phyloP scores from a whole-genome alignment of 2,113 vertebrate genomes.

The Noctilio leporinus region DNA sequence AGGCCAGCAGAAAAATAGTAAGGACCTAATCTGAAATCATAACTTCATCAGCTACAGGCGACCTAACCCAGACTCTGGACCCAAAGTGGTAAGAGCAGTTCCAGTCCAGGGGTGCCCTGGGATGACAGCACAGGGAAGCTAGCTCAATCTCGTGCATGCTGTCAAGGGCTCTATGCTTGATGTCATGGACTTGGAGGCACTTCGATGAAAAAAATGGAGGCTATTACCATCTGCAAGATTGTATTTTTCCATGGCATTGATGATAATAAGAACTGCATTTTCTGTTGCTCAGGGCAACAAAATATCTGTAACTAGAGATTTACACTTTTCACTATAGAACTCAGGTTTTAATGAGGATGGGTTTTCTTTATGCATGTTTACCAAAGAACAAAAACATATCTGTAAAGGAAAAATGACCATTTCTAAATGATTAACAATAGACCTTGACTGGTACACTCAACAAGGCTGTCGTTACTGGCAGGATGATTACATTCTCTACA shows the following conservation, averaged over 20 bases:
- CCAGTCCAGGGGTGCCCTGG: neutral
- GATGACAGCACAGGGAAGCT: neutral
- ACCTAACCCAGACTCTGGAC: neutral
- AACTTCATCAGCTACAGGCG: neutral
- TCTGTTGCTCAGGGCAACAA: slow-evolving; percentile 48
- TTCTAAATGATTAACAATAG: slow-evolving; percentile 39
- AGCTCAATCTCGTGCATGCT: neutral
- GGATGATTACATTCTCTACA: slow-evolving; percentile 10
- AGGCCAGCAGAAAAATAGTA: neutral
- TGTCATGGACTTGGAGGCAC: neutral
- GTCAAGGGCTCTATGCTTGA: neutral
- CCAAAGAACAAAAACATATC: slow-evolving; percentile 43
- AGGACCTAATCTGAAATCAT: neutral
- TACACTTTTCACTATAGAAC: slow-evolving; percentile 31
- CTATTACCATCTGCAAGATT: neutral
- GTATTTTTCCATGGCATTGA: neutral
- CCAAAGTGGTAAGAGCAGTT: neutral
- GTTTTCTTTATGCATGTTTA: slow-evolving; percentile 52
- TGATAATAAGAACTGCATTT: slow-evolving; percentile 27
- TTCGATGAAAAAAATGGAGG: neutral
- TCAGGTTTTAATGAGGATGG: slow-evolving; percentile 26
- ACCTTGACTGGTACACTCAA: slow-evolving; percentile 8
- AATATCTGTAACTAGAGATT: slow-evolving; percentile 25
- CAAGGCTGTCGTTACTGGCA: neutral
- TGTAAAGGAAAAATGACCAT: slow-evolving; percentile 46